These are phyloP conservation scores for Lamellibrachia satsuma DNA, from an alignment of 2,888 invertebrate species.

Conservation along the genomic window DNA sequence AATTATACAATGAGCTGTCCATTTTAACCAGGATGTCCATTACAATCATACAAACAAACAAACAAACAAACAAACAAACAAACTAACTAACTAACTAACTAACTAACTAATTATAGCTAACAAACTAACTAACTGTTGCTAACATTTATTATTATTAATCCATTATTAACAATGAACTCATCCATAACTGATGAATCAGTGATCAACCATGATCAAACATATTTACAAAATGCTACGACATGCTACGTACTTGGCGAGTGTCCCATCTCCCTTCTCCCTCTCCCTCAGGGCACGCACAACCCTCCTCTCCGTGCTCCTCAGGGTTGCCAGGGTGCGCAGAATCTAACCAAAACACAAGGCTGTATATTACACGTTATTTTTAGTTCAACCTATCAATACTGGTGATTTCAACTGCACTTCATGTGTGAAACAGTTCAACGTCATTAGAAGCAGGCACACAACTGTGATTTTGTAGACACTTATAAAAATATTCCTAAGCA, in stretches of 20 bases:
- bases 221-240: not conserved
- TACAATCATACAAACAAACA: too few relatives aligned
- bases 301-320: conserved; percentile 53
- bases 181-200: not conserved
- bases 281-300: conserved; percentile 55
- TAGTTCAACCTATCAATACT: not conserved
- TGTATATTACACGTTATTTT: not conserved
- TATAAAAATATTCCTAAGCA: not conserved
- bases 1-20: too few relatives aligned
- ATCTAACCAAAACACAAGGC: conserved; percentile 45
- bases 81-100: too few relatives aligned
- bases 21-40: too few relatives aligned
- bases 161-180: too few relatives aligned
- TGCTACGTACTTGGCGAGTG: conserved; percentile 52
- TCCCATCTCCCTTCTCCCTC: conserved; percentile 56
- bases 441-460: not conserved
- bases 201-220: not conserved
- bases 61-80: too few relatives aligned
- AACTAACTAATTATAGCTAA: too few relatives aligned
- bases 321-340: conserved; percentile 54
- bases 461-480: not conserved
- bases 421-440: not conserved
- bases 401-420: not conserved
- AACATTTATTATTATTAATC: too few relatives aligned
- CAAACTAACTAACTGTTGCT: too few relatives aligned